These are phyloP conservation scores for Melikaiella ostensackeni DNA, from an alignment of 2,888 invertebrate genomes.

Conservation along the genomic window DNA sequence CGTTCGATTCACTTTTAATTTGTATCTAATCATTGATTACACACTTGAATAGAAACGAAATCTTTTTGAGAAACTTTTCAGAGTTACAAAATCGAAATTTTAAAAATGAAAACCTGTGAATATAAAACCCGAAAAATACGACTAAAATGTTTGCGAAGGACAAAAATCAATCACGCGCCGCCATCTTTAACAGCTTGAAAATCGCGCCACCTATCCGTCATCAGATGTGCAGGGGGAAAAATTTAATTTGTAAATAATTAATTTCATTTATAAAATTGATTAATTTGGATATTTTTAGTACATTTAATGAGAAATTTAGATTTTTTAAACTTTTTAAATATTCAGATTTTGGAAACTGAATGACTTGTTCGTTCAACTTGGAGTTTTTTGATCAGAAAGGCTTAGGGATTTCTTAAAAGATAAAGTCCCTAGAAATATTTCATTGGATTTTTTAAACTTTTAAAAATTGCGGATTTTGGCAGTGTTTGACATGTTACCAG, in stretches of 20 bases:
- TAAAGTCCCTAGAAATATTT: neutral
- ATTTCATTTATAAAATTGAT: no score
- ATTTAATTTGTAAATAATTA: neutral
- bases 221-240: neutral
- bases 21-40: neutral
- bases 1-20: neutral
- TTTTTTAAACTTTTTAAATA: neutral
- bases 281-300: neutral
- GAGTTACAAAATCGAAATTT: neutral
- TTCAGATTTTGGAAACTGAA: neutral
- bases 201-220: constrained; percentile 29
- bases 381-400: neutral
- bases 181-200: constrained; percentile 32
- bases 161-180: constrained; percentile 19
- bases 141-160: neutral
- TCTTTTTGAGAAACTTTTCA: neutral
- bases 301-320: neutral
- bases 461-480: no score
- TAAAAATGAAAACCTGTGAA: neutral
- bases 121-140: neutral
- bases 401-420: neutral
- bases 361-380: no score
- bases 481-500: no score
- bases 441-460: no score
- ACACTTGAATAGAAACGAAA: neutral